phyloP scores from a whole-genome alignment of 1,140 invertebrate species.

The Drosophila novamexicana region DNA sequence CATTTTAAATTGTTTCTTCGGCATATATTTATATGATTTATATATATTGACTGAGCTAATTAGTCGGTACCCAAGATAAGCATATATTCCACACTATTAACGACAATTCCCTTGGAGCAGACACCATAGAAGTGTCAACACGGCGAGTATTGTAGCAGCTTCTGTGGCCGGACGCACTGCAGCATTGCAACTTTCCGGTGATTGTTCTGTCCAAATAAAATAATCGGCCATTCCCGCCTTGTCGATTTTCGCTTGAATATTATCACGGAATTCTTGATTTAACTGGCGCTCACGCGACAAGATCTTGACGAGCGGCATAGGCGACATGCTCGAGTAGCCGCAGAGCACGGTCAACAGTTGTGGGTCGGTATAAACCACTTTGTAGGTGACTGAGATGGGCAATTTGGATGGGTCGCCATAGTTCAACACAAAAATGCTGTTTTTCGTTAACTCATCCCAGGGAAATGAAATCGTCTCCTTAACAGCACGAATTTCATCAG shows the following conservation, averaged over 20 bases:
- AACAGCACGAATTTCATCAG: constrained; percentile 4
- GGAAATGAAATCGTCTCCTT: constrained; percentile 40
- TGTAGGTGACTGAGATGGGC: constrained; percentile 46
- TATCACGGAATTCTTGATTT: not conserved
- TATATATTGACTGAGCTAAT: too few relatives aligned
- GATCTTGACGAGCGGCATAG: constrained; percentile 55
- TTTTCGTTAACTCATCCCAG: constrained; percentile 33
- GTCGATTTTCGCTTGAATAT: not conserved
- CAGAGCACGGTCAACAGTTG: constrained; percentile 30
- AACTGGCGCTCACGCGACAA: constrained; percentile 40
- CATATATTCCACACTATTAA: too few relatives aligned
- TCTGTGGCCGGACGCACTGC: constrained; percentile 13
- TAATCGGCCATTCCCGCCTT: not conserved
- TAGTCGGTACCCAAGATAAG: not conserved
- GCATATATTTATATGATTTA: too few relatives aligned
- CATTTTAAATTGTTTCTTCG: too few relatives aligned
- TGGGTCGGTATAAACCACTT: constrained; percentile 39
- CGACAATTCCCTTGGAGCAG: not conserved
- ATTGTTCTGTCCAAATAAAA: constrained; percentile 56
- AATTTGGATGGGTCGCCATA: not conserved
- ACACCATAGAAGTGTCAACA: constrained; percentile 1
- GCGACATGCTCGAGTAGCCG: constrained; percentile 44
- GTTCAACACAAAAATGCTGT: constrained; percentile 36
- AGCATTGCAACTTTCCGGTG: constrained; percentile 44
- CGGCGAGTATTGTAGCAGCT: not conserved